These are phyloP conservation scores for Hypomecis atomaria DNA, from an alignment of 2,888 invertebrate species.

Conservation along the genomic window DNA sequence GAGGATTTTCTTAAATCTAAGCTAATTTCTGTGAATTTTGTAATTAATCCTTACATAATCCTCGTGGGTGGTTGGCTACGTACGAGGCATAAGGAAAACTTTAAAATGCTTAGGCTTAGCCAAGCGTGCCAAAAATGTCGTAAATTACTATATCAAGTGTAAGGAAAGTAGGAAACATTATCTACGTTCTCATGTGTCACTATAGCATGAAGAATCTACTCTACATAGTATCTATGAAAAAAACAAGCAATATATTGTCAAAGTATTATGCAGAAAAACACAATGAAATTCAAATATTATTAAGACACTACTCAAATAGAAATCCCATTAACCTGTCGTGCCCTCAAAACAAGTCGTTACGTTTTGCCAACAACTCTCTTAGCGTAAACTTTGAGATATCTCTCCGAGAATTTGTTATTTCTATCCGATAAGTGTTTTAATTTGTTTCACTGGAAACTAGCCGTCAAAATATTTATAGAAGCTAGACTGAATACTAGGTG, in stretches of 20 bases:
- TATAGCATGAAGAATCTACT: no score
- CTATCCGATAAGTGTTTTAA: constrained; percentile 28
- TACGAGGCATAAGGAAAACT: constrained; percentile 7
- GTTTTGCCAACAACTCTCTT: constrained; percentile 26
- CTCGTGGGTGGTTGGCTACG: background rate
- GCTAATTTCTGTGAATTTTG: no score
- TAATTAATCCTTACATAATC: background rate
- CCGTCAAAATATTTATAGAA: constrained; percentile 38
- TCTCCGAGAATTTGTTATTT: constrained; percentile 25
- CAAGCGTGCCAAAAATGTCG: constrained; percentile 17
- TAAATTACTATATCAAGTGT: constrained; percentile 12
- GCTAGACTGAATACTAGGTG: constrained; percentile 10
- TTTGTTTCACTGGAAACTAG: constrained; percentile 26
- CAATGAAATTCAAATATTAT: background rate
- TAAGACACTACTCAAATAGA: constrained; percentile 5
- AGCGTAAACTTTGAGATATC: constrained; percentile 27
- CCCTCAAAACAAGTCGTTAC: constrained; percentile 22
- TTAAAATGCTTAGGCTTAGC: constrained; percentile 16
- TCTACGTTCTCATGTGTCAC: background rate
- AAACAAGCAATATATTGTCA: no score
- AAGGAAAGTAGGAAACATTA: constrained; percentile 14
- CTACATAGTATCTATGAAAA: no score
- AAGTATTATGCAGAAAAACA: background rate
- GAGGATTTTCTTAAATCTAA: no score
- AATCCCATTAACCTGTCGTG: constrained; percentile 24